Conservation (phyloP, 2,113 vertebrate genomes). For the Microcebus tavaratra region DNA sequence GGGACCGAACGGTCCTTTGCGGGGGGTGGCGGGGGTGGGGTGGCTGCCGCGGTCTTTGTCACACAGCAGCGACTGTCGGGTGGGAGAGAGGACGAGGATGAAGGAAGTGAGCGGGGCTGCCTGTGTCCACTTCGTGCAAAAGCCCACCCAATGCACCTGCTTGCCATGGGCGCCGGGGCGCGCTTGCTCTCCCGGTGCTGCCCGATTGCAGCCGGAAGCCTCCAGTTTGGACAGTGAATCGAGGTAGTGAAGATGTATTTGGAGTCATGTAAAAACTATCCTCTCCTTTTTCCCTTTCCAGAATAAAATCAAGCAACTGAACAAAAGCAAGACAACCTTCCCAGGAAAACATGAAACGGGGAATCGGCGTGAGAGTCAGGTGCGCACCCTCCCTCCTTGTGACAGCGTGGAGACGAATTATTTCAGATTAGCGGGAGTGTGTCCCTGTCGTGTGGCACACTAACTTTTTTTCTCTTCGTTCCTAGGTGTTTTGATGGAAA, state of each 20-base stretch:
- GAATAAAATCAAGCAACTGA: not conserved
- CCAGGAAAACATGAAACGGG: accelerated
- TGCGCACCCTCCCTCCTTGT: accelerated
- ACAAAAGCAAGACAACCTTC: not conserved
- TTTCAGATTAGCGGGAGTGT: not conserved
- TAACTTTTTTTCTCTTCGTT: not conserved
- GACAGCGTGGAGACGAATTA: accelerated
- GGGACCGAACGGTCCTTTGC: conserved; percentile 18
- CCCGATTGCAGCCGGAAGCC: accelerated
- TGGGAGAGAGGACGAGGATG: not conserved
- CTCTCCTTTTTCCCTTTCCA: too few relatives aligned
- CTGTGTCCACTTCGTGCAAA: not conserved
- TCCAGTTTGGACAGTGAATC: accelerated
- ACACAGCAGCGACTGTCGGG: not conserved
- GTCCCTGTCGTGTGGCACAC: accelerated
- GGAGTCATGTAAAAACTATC: not conserved
- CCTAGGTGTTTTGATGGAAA: not conserved
- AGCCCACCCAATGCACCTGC: accelerated
- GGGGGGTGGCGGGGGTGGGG: too few relatives aligned
- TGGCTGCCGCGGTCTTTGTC: conserved; percentile 14
- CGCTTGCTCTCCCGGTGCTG: accelerated
- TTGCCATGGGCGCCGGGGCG: not conserved
- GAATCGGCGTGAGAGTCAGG: too few relatives aligned
- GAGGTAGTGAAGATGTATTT: accelerated
- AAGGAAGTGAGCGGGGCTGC: accelerated